A percentile compares a stretch with the other conserved stretches of the same genome.
Conservation (phyloP, 2,888 invertebrate species). For the Conomelus anceps region DNA sequence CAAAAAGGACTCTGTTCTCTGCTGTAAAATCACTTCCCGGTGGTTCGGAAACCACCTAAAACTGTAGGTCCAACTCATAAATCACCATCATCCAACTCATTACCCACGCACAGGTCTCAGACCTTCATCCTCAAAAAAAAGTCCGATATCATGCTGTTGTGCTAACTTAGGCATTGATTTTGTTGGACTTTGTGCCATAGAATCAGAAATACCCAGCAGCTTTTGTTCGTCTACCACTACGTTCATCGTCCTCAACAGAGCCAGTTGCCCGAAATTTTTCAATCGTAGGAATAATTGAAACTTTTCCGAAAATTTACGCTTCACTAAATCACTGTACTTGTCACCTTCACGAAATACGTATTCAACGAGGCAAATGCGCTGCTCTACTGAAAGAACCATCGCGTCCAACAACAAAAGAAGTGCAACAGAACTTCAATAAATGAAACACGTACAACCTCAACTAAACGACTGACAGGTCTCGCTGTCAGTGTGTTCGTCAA, state of each 20-base stretch:
- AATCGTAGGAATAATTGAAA: neutral
- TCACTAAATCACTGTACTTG: too few species aligned
- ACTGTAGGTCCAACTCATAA: too few species aligned
- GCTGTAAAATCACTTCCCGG: too few species aligned
- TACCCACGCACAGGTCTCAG: too few species aligned
- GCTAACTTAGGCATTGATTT: conserved; percentile 7
- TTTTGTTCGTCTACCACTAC: neutral
- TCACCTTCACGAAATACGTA: too few species aligned
- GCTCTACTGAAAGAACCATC: neutral
- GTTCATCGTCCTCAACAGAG: conserved; percentile 2
- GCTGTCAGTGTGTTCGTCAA: too few species aligned
- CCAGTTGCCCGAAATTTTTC: neutral
- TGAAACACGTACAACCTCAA: neutral
- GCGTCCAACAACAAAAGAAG: neutral
- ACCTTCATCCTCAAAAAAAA: too few species aligned
- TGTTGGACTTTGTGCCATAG: too few species aligned
- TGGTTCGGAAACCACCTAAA: too few species aligned
- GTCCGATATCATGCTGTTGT: neutral
- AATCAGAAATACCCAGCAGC: neutral
- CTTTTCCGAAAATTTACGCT: neutral
- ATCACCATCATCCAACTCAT: too few species aligned
- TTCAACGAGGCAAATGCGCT: conserved; percentile 1
- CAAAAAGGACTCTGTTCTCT: too few species aligned
- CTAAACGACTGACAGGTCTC: too few species aligned
- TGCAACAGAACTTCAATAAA: neutral